Conservation (phyloP, 2,113 vertebrate genomes). For the Noturus placidus region DNA sequence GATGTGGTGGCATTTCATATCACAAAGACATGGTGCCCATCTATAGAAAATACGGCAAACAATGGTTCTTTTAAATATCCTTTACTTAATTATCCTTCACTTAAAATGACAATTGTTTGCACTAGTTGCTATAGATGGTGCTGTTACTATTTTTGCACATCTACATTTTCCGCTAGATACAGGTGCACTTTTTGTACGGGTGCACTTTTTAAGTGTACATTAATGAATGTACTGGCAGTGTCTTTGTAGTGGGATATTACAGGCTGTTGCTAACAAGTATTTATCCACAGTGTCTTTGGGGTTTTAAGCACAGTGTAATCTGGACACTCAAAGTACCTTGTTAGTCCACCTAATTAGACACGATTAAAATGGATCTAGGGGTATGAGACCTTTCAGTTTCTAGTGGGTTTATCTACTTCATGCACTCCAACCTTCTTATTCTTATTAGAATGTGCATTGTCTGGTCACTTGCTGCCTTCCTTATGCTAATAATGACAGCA, state of each 20-base stretch:
- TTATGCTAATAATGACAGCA: constrained; percentile 40
- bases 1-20: neutral
- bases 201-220: neutral
- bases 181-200: neutral
- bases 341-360: constrained; percentile 5
- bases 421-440: constrained; percentile 17
- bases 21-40: neutral
- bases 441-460: constrained; percentile 33
- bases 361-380: constrained; percentile 33
- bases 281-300: neutral
- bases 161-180: neutral
- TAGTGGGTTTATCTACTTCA: neutral
- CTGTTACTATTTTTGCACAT: neutral
- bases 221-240: neutral
- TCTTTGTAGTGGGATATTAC: neutral
- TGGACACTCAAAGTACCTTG: neutral
- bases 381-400: neutral
- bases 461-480: neutral
- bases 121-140: neutral
- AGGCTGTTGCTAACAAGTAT: neutral
- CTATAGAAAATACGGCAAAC: neutral
- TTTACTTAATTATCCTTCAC: neutral
- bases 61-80: neutral
- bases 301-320: neutral
- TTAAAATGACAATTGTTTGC: neutral